Conservation (phyloP, 1,140 invertebrate genomes). For the Argopecten irradians region DNA sequence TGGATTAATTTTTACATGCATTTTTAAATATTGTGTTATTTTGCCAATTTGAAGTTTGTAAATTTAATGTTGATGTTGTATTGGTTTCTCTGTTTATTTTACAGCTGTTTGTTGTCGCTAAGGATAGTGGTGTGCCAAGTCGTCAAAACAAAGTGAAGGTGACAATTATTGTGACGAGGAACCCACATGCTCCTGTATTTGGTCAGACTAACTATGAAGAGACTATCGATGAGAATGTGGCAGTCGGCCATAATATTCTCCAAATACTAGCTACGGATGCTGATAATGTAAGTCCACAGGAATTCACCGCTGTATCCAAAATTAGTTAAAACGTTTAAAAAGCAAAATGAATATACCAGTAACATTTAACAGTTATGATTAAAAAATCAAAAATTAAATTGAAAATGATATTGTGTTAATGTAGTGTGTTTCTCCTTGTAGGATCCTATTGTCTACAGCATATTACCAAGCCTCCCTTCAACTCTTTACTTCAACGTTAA, state of each 20-base stretch:
- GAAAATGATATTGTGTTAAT: neutral
- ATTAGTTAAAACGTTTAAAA: too few relatives aligned
- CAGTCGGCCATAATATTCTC: slow-evolving; percentile 48
- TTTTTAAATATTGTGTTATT: too few relatives aligned
- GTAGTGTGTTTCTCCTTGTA: slow-evolving; percentile 43
- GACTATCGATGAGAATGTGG: slow-evolving; percentile 59
- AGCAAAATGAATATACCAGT: too few relatives aligned
- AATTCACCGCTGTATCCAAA: neutral
- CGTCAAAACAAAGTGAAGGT: slow-evolving; percentile 42
- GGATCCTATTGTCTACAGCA: slow-evolving; percentile 52
- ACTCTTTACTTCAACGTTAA: slow-evolving; percentile 61
- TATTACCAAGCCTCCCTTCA: slow-evolving; percentile 42
- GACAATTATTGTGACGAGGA: slow-evolving; percentile 57
- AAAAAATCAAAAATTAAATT: too few relatives aligned
- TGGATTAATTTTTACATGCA: too few relatives aligned
- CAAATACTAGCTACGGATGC: slow-evolving; percentile 70
- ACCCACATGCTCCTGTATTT: slow-evolving; percentile 58
- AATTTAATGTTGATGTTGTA: neutral
- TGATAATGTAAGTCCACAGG: slow-evolving; percentile 77
- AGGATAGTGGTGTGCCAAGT: slow-evolving; percentile 53
- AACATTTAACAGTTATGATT: too few relatives aligned
- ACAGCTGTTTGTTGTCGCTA: slow-evolving; percentile 53
- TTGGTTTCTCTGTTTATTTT: slow-evolving; percentile 12
- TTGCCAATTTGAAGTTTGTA: too few relatives aligned
- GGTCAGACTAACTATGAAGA: slow-evolving; percentile 45